Percentiles rank a stretch among this genome's conserved stretches.
These are phyloP conservation scores for Xanthia togata DNA, from an alignment of 2,888 invertebrate genomes.

Conservation along the genomic window DNA sequence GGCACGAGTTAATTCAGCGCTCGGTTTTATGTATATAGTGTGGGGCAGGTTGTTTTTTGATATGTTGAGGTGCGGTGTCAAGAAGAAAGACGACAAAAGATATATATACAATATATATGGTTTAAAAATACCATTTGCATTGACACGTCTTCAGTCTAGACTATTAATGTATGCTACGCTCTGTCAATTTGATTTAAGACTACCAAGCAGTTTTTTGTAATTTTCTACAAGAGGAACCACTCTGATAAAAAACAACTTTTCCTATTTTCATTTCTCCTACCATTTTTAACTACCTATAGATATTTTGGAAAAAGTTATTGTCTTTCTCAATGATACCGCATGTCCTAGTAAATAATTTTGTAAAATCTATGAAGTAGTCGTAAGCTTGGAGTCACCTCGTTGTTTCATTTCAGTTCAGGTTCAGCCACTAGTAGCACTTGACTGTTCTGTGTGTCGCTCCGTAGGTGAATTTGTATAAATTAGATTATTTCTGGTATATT, in stretches of 20 bases:
- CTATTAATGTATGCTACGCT: background rate
- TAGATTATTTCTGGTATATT: conserved; percentile 53
- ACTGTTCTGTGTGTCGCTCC: conserved; percentile 66
- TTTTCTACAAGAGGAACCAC: conserved; percentile 18
- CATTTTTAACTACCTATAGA: background rate
- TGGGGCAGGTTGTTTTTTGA: conserved; percentile 58
- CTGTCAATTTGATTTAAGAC: conserved; percentile 7
- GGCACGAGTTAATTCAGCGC: conserved; percentile 83
- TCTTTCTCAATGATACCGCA: conserved; percentile 18
- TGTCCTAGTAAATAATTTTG: conserved; percentile 56
- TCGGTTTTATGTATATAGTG: conserved; percentile 72
- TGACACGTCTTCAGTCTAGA: background rate
- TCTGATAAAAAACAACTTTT: background rate
- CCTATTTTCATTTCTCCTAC: background rate
- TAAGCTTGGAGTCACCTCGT: conserved; percentile 68
- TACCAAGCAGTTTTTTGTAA: conserved; percentile 19
- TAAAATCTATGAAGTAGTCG: conserved; percentile 63
- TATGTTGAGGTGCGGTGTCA: conserved; percentile 41
- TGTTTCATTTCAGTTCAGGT: conserved; percentile 49
- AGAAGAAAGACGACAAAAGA: background rate
- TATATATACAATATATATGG: background rate
- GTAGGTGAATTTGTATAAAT: conserved; percentile 66
- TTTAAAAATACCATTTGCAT: background rate
- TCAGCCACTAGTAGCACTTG: conserved; percentile 56
- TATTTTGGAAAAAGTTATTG: background rate